Evolutionary conservation across 2,113 vertebrate genomes (phyloP).

Genomic region (Illadopsis cleaveri): DNA sequence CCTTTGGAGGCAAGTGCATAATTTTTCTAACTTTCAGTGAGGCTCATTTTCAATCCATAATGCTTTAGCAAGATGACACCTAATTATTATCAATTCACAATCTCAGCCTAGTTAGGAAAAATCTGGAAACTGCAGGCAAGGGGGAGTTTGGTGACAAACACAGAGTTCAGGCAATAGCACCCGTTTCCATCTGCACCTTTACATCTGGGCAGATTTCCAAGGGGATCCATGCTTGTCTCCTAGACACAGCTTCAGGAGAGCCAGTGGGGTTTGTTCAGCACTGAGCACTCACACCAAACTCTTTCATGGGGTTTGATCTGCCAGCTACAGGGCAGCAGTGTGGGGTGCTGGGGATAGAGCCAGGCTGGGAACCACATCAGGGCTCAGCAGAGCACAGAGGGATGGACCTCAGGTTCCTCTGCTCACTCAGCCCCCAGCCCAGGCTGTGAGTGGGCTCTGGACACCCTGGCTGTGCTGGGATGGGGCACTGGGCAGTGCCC

Average conservation of each 20-base stretch:
- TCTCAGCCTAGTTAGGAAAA: background rate
- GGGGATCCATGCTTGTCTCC: background rate
- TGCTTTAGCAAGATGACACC: background rate
- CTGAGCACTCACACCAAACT: background rate
- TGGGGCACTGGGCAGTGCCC: background rate
- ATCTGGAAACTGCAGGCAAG: background rate
- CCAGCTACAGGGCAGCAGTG: background rate
- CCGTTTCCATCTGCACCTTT: background rate
- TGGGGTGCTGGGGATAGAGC: background rate
- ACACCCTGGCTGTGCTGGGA: background rate
- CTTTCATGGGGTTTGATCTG: background rate
- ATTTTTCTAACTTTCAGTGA: background rate
- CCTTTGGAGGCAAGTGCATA: background rate
- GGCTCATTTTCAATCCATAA: background rate
- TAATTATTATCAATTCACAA: background rate
- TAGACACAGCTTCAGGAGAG: background rate
- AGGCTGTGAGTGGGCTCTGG: background rate
- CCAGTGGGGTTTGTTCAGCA: background rate
- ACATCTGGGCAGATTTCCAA: slow-evolving; percentile 15
- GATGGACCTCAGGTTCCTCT: background rate
- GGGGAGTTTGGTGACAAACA: background rate
- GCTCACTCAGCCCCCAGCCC: background rate
- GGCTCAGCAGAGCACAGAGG: background rate
- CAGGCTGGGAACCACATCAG: background rate
- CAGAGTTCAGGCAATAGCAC: background rate